Evolutionary conservation across 2,888 invertebrate genomes (phyloP), one percentile per base, ranked within the genome.

Genomic region (Sepiola atlantica): DNA sequence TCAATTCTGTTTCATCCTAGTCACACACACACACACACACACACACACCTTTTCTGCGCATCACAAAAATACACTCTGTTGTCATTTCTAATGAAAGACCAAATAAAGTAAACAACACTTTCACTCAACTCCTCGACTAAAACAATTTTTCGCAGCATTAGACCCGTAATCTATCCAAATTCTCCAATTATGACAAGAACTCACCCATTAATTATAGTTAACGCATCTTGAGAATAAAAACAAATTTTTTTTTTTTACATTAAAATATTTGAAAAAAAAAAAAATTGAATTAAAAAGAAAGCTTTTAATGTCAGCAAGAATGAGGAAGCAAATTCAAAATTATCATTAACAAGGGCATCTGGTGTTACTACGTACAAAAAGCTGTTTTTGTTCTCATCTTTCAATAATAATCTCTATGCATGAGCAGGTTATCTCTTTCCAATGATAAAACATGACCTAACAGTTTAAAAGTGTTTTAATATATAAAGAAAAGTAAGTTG

Each of bases 51-150:
- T 32, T 77, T 14, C 77, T 77, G n/a, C 12, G 28, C n/a, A 77
- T n/a, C n/a, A n/a, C 28, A 77, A 77, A 45, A 45, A 45, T 45
- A 45, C 4, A n/a, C n/a, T n/a, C n/a, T 77, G 77, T n/a, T 77
- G 28, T 77, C n/a, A 77, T 77, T 77, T 77, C 77, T 77, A 77
- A 77, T 77, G 77, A 77, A 77, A 77, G 77, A 77, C 14, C n/a
- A 77, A 77, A 77, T 77, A n/a, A 77, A n/a, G 16, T 77, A 77
- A 77, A 77, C n/a, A 77, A 77, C 77, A n/a, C 77, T 77, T 77
- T 77, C 77, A 77, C n/a, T 77, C 16, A 77, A 77, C 10, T 77
- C 77, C 16, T 18, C n/a, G n/a, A 14, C 77, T 77, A 77, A 77
- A 77, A 77, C n/a, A 77, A 77, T 77, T 77, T 28, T 77, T n/a